Conservation (phyloP, 1,140 invertebrate genomes). For the Manduca sexta region DNA sequence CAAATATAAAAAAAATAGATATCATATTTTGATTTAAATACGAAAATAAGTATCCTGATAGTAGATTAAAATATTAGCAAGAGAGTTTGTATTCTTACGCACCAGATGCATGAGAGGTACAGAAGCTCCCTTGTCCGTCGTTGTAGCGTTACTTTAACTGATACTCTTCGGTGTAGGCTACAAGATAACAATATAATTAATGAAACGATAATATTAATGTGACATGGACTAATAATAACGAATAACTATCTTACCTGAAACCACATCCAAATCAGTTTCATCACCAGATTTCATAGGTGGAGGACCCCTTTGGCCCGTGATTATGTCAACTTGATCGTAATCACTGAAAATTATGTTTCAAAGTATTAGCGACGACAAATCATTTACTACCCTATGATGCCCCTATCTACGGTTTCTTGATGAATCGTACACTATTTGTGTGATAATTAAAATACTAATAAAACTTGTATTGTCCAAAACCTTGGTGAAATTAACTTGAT, state of each 20-base stretch:
- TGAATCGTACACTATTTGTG: too few species aligned
- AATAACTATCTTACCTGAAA: slow-evolving; percentile 31
- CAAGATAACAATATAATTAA: slow-evolving; percentile 10
- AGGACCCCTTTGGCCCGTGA: slow-evolving; percentile 45
- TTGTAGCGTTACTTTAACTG: slow-evolving; percentile 41
- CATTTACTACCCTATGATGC: too few species aligned
- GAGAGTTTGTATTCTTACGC: slow-evolving; percentile 11
- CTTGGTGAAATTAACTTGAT: not conserved
- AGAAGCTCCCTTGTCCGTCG: slow-evolving; percentile 45
- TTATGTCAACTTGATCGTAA: slow-evolving; percentile 60
- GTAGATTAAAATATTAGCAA: not conserved
- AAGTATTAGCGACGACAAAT: too few species aligned
- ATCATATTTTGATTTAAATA: too few species aligned
- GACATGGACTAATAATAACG: not conserved
- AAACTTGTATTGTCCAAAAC: not conserved
- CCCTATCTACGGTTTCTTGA: too few species aligned
- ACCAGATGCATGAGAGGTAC: slow-evolving; percentile 69
- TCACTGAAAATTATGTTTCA: slow-evolving; percentile 38
- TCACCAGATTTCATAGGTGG: slow-evolving; percentile 32
- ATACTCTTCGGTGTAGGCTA: slow-evolving; percentile 45
- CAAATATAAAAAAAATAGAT: too few species aligned
- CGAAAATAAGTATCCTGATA: too few species aligned
- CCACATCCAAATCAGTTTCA: slow-evolving; percentile 29
- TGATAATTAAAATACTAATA: too few species aligned
- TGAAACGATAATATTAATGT: not conserved